Conservation (phyloP, 2,113 vertebrate species). For the Boleophthalmus pectinirostris region DNA sequence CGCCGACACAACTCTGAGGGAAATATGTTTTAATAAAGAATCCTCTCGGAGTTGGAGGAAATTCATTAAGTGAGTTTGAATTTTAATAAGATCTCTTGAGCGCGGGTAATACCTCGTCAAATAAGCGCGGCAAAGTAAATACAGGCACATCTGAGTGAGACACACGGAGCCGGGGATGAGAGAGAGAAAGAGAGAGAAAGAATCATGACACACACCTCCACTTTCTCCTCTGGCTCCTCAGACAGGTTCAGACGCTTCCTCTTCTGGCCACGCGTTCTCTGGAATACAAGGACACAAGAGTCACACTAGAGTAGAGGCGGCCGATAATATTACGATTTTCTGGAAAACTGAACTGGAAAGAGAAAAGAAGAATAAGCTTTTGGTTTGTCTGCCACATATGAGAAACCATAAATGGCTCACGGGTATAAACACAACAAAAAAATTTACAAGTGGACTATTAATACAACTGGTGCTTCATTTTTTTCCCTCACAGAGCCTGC, state of each 20-base stretch:
- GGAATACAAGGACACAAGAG: conserved; percentile 50
- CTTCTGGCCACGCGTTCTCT: conserved; percentile 98
- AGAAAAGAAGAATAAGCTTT: too few relatives aligned
- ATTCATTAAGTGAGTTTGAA: background rate
- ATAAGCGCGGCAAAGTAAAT: background rate
- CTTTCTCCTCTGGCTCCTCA: conserved; percentile 87
- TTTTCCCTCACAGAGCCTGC: too few relatives aligned
- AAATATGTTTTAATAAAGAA: conserved; percentile 6
- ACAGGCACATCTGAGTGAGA: conserved; percentile 9
- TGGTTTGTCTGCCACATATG: too few relatives aligned
- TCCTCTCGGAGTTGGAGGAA: background rate
- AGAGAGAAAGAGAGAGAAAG: background rate
- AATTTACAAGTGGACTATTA: too few relatives aligned
- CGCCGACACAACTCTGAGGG: background rate
- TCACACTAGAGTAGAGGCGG: background rate
- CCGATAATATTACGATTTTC: too few relatives aligned
- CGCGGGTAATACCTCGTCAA: conserved; percentile 1
- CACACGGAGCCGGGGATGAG: background rate
- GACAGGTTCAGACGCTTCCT: conserved; percentile 85
- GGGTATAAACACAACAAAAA: too few relatives aligned
- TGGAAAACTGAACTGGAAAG: too few relatives aligned
- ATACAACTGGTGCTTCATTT: too few relatives aligned
- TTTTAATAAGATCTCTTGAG: conserved; percentile 7
- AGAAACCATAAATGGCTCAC: too few relatives aligned
- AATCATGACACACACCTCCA: conserved; percentile 79